phyloP scores from a whole-genome alignment of 1,140 invertebrate genomes.

The Lasioglossum albipes region DNA sequence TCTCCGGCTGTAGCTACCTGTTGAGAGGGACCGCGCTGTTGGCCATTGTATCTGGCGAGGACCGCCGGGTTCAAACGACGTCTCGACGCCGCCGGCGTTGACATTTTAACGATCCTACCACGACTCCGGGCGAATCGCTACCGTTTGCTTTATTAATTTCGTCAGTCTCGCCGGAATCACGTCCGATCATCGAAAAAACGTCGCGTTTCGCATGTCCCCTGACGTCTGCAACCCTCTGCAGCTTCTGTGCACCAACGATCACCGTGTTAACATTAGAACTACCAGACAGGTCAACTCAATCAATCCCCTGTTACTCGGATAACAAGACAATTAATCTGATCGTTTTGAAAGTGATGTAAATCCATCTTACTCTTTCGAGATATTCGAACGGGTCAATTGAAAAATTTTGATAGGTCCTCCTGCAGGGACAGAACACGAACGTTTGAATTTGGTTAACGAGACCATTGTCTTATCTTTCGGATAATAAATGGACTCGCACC shows the following conservation, averaged over 20 bases:
- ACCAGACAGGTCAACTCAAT: background rate
- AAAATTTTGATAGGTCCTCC: too few species aligned
- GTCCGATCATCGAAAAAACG: background rate
- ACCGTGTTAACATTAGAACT: background rate
- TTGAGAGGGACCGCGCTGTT: slow-evolving; percentile 42
- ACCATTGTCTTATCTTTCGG: too few species aligned
- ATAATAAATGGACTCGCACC: too few species aligned
- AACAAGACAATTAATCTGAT: too few species aligned
- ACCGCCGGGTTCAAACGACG: slow-evolving; percentile 68
- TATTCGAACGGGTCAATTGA: too few species aligned
- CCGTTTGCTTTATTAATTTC: slow-evolving; percentile 21
- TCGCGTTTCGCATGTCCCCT: background rate
- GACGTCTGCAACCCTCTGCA: slow-evolving; percentile 3
- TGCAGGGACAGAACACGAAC: too few species aligned
- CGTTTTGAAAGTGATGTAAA: too few species aligned
- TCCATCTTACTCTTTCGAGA: too few species aligned
- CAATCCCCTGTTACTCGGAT: too few species aligned
- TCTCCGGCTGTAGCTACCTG: slow-evolving; percentile 41
- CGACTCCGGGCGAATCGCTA: background rate
- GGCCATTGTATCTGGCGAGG: slow-evolving; percentile 66
- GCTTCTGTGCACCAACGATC: background rate
- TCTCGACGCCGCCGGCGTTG: slow-evolving; percentile 48
- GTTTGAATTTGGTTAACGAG: too few species aligned
- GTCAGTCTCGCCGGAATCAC: background rate
- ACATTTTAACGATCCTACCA: slow-evolving; percentile 48